Evolutionary conservation across 2,888 invertebrate species (phyloP), one percentile per base, ranked within the genome.

Genomic region (Empis livida): DNA sequence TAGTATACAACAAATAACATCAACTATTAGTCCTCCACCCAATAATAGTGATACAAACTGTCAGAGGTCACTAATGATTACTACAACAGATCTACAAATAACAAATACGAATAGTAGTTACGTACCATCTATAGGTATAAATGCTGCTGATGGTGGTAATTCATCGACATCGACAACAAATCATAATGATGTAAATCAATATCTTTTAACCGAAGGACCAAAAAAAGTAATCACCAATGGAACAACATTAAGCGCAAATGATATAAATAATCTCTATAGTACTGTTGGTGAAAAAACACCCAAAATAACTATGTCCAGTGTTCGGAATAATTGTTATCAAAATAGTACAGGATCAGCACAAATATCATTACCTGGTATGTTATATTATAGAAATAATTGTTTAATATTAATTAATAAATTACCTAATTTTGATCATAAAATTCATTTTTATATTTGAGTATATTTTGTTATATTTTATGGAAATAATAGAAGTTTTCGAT

Each of bases 231-330:
- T 17, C 8, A 35, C n/a, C 23, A 41, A 27, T 30, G 40, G 39
- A 41, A 39, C 47, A 42, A 48, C 54, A 58, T 53, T 58, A 58
- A 55, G 57, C 55, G 55, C 54, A 55, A 52, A 47, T 53, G 52
- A 44, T 53, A 50, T 49, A 13, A 35, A 35, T 35, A 35, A 35
- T 35, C 9, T 35, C 2, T 35, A n/a, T 35, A 35, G n/a, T 35
- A n/a, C 35, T n/a, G 8, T n/a, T 27, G 23, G 23, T 27, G 23
- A 27, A 27, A 27, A 27, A 27, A 27, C 23, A 27, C 23, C 23
- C 2, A 27, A 27, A 27, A 27, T 9, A 5, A 27, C 9, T 27
- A 27, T 8, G 23, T 27, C 23, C n/a, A n/a, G n/a, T 5, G 9
- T 27, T 27, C 8, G 23, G 5, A 9, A 9, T 6, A 27, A 27